Conservation (phyloP, 2,888 invertebrate species). For the Oithona nana region DNA sequence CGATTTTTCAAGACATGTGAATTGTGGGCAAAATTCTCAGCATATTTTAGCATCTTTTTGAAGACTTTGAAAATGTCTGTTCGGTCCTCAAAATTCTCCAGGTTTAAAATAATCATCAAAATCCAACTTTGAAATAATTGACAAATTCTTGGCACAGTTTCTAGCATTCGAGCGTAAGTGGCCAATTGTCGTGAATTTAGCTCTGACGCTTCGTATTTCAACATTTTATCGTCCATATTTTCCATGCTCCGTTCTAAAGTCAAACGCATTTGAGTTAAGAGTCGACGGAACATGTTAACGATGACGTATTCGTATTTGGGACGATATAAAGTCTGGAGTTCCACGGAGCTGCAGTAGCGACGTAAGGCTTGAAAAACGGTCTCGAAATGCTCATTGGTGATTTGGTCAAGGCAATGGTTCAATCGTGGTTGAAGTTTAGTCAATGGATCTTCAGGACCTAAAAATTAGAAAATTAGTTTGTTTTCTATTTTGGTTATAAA, state of each 20-base stretch:
- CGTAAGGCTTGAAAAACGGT: background rate
- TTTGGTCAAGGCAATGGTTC: background rate
- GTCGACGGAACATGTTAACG: background rate
- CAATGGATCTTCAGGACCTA: background rate
- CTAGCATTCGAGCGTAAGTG: background rate
- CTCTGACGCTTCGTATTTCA: background rate
- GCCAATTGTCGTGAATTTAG: background rate
- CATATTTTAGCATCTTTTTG: background rate
- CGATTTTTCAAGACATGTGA: background rate
- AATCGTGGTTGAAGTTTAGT: background rate
- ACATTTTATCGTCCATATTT: background rate
- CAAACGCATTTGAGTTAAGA: background rate
- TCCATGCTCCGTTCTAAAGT: background rate
- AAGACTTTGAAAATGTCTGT: background rate
- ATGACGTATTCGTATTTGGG: background rate
- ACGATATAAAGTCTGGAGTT: background rate
- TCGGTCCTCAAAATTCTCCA: background rate
- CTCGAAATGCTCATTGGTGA: background rate
- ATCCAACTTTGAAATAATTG: background rate
- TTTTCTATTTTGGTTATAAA: too few species aligned
- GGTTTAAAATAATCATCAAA: background rate
- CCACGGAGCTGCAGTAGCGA: background rate
- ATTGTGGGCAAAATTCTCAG: background rate
- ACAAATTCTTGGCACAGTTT: background rate
- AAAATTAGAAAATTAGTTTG: background rate